Base-by-base conservation (phyloP, 2,113 vertebrate genomes). In the Gasterosteus aculeatus region DNA sequence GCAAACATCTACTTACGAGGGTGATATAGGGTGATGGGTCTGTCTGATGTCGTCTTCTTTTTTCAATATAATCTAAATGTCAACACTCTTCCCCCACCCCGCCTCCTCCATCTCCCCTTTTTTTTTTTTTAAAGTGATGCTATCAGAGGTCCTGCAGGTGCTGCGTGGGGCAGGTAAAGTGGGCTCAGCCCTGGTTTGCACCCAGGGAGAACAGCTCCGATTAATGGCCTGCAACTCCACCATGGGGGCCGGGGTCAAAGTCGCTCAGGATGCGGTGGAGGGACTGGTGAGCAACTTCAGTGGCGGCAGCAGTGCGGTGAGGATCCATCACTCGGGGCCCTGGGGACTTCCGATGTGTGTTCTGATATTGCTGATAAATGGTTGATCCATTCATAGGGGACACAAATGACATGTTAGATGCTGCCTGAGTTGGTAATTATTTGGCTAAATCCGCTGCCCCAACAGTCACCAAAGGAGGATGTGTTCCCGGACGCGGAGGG, bases 91-190 rank as follows among this genome's bases (percentile, higher is more conserved):
- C 5, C 35, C 4, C 4, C 46, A 7, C 42, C 15, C 19, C 33
- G 1, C 42, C 42, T 2, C 42, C 42, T 8, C 9, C 41, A 2
- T 8, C 9, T 22, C 29, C 6, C 19, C 4, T 65, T 4, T n/a
- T 2, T 22, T 73, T 1, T 75, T 10, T 57, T 14, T 58, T 0
- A 60, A 33, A 94, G 89, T 77, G 72, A 91, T 92, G 91, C 75
- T 92, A 31, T 81, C 89, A 15, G 95, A 95, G 33, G 84, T 94
- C 33, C 18, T 93, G 44, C 89, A 93, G 79, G 94, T 95, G 33
- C 54, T 95, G 31, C 92, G 94, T 1, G 95, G 95, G 18, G 93
- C 91, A 14, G 83, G 93, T 29, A 93, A 90, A 64, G 95, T 95
- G 58, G 94, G 93, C 0, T 89, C 89, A 19, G 93, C 94, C 1